phyloP scores from a whole-genome alignment of 1,140 invertebrate species.

The Heterodera schachtii region DNA sequence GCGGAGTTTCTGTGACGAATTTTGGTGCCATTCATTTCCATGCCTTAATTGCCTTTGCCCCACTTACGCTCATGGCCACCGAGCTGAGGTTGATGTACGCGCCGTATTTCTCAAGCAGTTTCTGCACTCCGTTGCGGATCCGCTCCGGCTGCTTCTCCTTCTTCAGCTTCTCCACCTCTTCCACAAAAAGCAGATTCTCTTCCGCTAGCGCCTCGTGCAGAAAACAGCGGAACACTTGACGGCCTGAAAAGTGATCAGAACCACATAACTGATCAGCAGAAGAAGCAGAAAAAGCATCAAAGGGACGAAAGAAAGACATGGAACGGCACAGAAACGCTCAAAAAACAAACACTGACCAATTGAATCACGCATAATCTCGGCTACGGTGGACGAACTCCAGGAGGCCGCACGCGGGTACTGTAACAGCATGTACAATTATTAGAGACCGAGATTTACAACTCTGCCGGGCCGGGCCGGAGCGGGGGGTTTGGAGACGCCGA shows the following conservation, averaged over 20 bases:
- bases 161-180: constrained; percentile 60
- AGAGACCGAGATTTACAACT: not conserved
- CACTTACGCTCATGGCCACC: constrained; percentile 57
- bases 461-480: too few species aligned
- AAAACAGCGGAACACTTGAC: constrained; percentile 63
- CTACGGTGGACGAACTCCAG: constrained; percentile 56
- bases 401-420: constrained; percentile 59
- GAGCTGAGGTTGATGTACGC: constrained; percentile 56
- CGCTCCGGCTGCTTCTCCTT: constrained; percentile 59
- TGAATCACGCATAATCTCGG: constrained; percentile 58
- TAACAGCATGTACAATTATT: not conserved
- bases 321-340: not conserved
- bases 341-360: constrained; percentile 42
- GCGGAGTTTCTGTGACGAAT: constrained; percentile 31
- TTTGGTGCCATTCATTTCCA: not conserved
- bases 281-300: too few species aligned
- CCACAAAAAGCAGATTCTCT: constrained; percentile 61
- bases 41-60: not conserved
- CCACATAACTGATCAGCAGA: too few species aligned
- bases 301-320: too few species aligned
- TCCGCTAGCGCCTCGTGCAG: constrained; percentile 60
- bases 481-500: not conserved
- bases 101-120: constrained; percentile 53
- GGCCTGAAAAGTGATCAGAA: constrained; percentile 13
- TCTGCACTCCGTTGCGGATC: constrained; percentile 45